Base-by-base conservation (phyloP, 2,113 vertebrate genomes). In the Gasterosteus nipponicus region DNA sequence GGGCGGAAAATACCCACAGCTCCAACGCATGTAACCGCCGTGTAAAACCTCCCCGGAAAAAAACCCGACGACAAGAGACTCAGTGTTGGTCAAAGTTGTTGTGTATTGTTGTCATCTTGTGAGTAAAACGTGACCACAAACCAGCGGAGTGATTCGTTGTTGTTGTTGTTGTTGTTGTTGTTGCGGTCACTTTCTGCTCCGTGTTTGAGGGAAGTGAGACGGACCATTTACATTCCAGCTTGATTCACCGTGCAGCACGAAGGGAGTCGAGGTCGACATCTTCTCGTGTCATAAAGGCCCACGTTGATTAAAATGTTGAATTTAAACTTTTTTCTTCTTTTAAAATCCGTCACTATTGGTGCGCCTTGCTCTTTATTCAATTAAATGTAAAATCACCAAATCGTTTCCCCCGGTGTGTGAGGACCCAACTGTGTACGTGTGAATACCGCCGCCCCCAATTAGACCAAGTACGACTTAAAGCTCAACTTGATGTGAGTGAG, bases 191-290 rank as follows among this genome's bases (percentile, higher is more conserved):
- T 64, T 79, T 35, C 58, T 29, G 1, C 60, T 73, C 73, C 70
- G 72, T 84, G 78, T 87, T 87, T 86, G 66, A 82, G 64, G 31
- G 19, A 59, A 84, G 56, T 60, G 10, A 18, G 73, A 70, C 85
- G 56, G 69, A 29, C 4, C 9, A 81, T 91, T 90, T 87, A 89
- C 83, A 86, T 85, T 89, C 80, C 75, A 73, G 54, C 56, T 58
- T 79, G 62, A 72, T 79, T 82, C 47, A 60, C 71, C 56, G 60
- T 56, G 60, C 53, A 7, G 22, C 14, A 14, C 2, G 53, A 56
- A 29, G 51, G 53, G 22, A 56, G 22, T 29, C 7, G 19, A 56
- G 22, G 51, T 54, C 51, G 11, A 54, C 8, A 26, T 54, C 10
- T 51, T 9, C 18, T 3, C 53, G 14, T 14, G 22, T 26, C 22